Evolutionary conservation across 2,797 vertebrate species (phyloP).

Genomic region (Emydoidea blandingii): DNA sequence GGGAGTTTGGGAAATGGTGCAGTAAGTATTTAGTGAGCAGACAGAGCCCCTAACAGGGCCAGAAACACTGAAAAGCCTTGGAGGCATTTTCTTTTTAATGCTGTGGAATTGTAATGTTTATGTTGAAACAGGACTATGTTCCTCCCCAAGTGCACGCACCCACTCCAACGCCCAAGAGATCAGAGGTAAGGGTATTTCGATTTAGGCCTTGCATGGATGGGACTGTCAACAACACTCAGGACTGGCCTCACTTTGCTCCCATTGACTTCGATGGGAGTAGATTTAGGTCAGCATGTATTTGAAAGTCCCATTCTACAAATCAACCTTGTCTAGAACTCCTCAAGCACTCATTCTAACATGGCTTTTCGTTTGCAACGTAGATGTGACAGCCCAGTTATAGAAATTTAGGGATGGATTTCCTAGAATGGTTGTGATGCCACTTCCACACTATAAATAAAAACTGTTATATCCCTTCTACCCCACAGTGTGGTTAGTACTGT

Average conservation of each 20-base stretch:
- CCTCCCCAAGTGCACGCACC: background rate
- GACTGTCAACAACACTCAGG: background rate
- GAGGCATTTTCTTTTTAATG: background rate
- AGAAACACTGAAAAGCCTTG: background rate
- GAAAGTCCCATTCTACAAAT: background rate
- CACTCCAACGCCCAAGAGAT: background rate
- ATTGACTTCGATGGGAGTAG: background rate
- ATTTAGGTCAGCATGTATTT: background rate
- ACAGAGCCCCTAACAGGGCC: background rate
- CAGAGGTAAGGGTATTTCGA: background rate
- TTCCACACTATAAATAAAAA: background rate
- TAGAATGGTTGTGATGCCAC: background rate
- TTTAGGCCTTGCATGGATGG: background rate
- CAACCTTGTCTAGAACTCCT: background rate
- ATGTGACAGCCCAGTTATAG: background rate
- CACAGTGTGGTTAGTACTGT: background rate
- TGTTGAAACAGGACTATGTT: background rate
- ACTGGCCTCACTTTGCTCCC: background rate
- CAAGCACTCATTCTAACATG: background rate
- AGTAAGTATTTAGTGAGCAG: background rate
- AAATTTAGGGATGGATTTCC: background rate
- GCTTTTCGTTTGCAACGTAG: background rate
- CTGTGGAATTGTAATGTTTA: background rate
- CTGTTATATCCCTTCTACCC: background rate
- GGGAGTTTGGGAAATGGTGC: background rate